Evolutionary conservation across 2,888 invertebrate species (phyloP), one percentile per base, ranked within the genome.

Genomic region (Vannuccia rotundouncinata): DNA sequence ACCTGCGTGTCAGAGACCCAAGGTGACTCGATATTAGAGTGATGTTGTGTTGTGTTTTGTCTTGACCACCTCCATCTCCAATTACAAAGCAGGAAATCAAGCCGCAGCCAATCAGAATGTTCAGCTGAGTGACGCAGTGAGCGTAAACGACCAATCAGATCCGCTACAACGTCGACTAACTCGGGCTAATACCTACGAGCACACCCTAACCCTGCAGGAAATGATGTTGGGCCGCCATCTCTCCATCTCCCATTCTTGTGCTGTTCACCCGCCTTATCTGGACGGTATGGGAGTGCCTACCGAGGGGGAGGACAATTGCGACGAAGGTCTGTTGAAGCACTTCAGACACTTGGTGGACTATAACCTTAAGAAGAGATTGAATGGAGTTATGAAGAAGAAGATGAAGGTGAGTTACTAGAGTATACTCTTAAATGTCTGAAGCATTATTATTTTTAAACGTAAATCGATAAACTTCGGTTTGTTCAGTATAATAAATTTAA

Each of bases 111-210:
- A 28, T 73, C 93, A 93, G 85, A 90, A 93, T 85, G 91, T 93
- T 89, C 92, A 92, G 0, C 88, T 94, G 5, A 92, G 92, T 83
- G 92, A 92, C 79, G 91, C 92, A 17, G 45, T 45, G 45, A 5
- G 5, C 17, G 45, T 45, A 5, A 17, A 45, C 45, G 45, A 45
- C 45, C 45, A 45, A 45, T 45, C 45, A 45, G 45, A 45, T 45
- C 45, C 45, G 17, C 45, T 45, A 5, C 45, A 45, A 17, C 45
- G 45, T 45, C 45, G 45, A 45, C 45, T 45, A 5, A 45, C 45
- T 17, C 45, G 45, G 10, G 45, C 45, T 45, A 45, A 5, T 45
- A 45, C 17, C 5, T 17, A 45, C 10, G 45, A 45, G 45, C 5
- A 45, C 45, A 45, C 17, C 10, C 17, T 45, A 17, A 45, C 45